Percentiles rank a stretch among this genome's conserved stretches.
phyloP scores from a whole-genome alignment of 2,888 invertebrate species.

The Cephonodes hylas region DNA sequence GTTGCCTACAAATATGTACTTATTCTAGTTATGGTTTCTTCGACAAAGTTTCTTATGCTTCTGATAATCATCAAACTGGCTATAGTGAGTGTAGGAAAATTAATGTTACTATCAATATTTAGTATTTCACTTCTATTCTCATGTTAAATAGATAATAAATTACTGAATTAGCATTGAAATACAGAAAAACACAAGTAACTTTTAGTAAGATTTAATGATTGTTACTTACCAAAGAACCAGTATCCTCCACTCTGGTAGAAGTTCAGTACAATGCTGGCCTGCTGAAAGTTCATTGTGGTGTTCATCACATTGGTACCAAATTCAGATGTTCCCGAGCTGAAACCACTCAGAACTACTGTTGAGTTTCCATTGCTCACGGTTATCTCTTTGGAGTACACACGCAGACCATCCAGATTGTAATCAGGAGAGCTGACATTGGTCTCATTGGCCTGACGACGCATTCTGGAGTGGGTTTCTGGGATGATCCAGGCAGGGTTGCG shows the following conservation, averaged over 20 bases:
- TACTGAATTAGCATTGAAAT: no score
- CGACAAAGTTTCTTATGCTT: no score
- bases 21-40: no score
- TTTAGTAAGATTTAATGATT: constrained; percentile 1
- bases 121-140: no score
- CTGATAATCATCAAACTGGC: no score
- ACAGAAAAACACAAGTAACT: no score
- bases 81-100: no score
- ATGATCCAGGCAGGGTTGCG: constrained; percentile 76
- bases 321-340: constrained; percentile 11
- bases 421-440: constrained; percentile 16
- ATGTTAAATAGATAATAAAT: no score
- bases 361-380: constrained; percentile 12
- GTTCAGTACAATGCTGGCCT: constrained; percentile 44
- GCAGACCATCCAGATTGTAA: constrained; percentile 41
- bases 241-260: constrained; percentile 55
- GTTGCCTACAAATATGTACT: no score
- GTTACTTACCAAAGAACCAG: constrained; percentile 66
- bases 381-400: constrained; percentile 40
- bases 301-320: constrained; percentile 34
- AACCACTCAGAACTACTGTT: constrained; percentile 7
- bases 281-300: constrained; percentile 44
- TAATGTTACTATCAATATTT: no score
- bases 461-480: constrained; percentile 43
- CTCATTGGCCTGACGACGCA: constrained; percentile 48